Conservation (phyloP, 2,888 invertebrate species). For the Lasioglossum oenotherae region DNA sequence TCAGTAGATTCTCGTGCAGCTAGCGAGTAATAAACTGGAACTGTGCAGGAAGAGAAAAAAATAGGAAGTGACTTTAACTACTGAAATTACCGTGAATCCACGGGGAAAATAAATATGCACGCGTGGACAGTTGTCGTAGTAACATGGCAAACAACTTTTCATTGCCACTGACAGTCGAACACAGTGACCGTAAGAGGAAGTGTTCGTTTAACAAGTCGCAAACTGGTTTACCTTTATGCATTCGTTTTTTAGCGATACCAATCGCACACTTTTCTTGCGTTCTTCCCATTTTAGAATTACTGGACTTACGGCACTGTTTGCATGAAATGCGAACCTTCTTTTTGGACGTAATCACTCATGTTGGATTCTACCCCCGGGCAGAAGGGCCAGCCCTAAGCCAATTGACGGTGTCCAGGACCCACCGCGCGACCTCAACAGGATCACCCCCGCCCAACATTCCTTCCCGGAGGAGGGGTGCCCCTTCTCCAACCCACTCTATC, state of each 20-base stretch:
- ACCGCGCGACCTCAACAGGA: too few relatives aligned
- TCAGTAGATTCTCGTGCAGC: constrained; percentile 38
- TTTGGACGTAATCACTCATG: too few relatives aligned
- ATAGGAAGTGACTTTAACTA: constrained; percentile 26
- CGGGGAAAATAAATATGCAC: constrained; percentile 10
- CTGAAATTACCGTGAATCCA: constrained; percentile 27
- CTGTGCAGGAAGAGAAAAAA: constrained; percentile 11
- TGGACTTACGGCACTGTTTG: neutral
- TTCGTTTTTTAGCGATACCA: neutral
- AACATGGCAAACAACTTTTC: neutral
- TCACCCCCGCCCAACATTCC: too few relatives aligned
- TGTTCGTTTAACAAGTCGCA: constrained; percentile 6
- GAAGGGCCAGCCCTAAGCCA: too few relatives aligned
- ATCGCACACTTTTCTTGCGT: neutral
- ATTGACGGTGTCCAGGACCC: too few relatives aligned
- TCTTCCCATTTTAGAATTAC: neutral
- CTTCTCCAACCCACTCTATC: too few relatives aligned
- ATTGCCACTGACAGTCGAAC: neutral
- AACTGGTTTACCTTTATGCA: constrained; percentile 12
- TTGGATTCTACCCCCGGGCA: too few relatives aligned
- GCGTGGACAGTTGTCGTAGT: neutral
- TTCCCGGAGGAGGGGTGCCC: too few relatives aligned
- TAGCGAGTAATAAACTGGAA: neutral
- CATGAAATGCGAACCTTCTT: neutral
- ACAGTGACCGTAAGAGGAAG: neutral